Base-by-base conservation (phyloP, 2,113 vertebrate species). In the Pedionomus torquatus region DNA sequence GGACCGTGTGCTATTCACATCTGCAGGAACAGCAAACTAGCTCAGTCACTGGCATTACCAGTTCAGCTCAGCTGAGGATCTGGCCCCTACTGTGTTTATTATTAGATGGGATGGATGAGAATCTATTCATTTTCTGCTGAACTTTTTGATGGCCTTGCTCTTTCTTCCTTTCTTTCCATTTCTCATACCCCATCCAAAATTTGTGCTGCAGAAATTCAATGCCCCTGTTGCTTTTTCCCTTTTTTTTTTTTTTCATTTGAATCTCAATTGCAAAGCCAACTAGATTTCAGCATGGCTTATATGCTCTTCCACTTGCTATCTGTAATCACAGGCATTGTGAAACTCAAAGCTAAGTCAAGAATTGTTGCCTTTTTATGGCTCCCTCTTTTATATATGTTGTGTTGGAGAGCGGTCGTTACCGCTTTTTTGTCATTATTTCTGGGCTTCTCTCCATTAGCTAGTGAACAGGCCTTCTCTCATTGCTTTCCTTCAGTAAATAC, bases 311-410 rank as follows among this genome's bases (percentile, higher is more conserved):
- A 89, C 94, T 98, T 96, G 94, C 97, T 92, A 92, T 97, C 95
- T 92, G 90, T 98, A 98, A 98, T 98, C 98, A 98, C 51, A 95
- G 89, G 93, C 93, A 98, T 98, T 98, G 98, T 98, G 92, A 96
- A 97, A 96, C 96, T 98, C 97, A 97, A 98, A 98, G 97, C 98
- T 94, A 95, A 98, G 98, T 98, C 97, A 98, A 98, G 98, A 98
- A 98, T 97, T 95, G 97, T 97, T 97, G 98, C 96, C 96, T 98
- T 98, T 98, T 97, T 96, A 97, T 97, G 88, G 95, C 83, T 96
- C 94, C 79, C 86, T 95, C 96, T 97, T 98, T 86, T 96, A 37
- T 94, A 96, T 95, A 89, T 87, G 96, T 96, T 97, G 97, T 96
- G 46, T 97, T 97, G 97, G 98, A 98, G 98, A 98, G 97, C 92